phyloP scores from a whole-genome alignment of 2,797 vertebrate genomes.

The Melanotaenia nigrans region DNA sequence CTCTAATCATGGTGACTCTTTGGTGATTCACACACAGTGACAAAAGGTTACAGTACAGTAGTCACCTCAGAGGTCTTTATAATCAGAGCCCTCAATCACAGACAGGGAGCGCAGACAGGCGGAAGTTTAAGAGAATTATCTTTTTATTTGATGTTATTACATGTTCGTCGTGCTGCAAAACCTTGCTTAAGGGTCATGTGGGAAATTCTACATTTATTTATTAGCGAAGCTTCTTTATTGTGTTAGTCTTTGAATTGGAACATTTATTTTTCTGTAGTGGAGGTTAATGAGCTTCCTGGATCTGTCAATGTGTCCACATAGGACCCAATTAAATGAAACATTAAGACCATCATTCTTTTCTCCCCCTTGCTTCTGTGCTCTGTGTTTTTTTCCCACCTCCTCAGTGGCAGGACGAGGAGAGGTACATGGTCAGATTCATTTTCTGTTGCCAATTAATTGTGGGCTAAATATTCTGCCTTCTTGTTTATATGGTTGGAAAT shows the following conservation, averaged over 20 bases:
- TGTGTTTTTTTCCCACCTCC: slow-evolving; percentile 27
- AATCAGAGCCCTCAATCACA: slow-evolving; percentile 44
- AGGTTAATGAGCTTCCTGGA: slow-evolving; percentile 67
- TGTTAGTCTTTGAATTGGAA: slow-evolving; percentile 61
- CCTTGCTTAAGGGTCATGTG: slow-evolving; percentile 44
- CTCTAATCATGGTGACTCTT: slow-evolving; percentile 17
- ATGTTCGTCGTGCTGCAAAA: slow-evolving; percentile 27
- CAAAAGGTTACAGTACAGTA: slow-evolving; percentile 15
- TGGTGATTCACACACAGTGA: slow-evolving; percentile 47
- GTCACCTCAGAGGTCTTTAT: slow-evolving; percentile 26
- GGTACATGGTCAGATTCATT: slow-evolving; percentile 41
- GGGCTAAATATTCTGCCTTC: slow-evolving; percentile 48
- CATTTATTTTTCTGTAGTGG: slow-evolving; percentile 67
- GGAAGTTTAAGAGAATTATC: slow-evolving; percentile 31
- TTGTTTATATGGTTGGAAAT: slow-evolving; percentile 37
- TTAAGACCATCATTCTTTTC: slow-evolving; percentile 51
- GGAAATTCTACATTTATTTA: slow-evolving; percentile 69
- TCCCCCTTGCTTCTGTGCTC: slow-evolving; percentile 16
- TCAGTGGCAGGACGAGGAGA: slow-evolving; percentile 11
- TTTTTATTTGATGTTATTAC: slow-evolving; percentile 48
- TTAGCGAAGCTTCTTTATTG: slow-evolving; percentile 56
- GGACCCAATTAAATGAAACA: slow-evolving; percentile 71
- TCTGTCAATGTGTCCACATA: slow-evolving; percentile 67
- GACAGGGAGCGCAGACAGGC: background rate
- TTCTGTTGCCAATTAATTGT: slow-evolving; percentile 52